phyloP scores from a whole-genome alignment of 2,113 vertebrate species.

The Cyphomyrus discorhynchus region DNA sequence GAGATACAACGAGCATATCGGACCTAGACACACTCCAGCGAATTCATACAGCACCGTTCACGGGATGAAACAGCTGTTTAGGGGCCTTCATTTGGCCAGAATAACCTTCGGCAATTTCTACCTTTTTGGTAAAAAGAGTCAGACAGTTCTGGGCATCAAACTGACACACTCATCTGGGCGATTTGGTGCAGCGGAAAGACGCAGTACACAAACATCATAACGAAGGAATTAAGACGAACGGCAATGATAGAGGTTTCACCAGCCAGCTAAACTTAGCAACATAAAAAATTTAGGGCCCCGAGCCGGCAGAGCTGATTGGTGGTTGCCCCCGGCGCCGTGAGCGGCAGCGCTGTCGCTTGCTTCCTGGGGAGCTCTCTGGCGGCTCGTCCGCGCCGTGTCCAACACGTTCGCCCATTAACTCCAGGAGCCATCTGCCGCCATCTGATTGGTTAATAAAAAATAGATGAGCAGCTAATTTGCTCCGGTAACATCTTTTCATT shows the following conservation, averaged over 20 bases:
- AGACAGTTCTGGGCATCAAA: neutral
- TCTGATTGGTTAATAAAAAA: slow-evolving; percentile 5
- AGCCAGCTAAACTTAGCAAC: neutral
- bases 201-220: neutral
- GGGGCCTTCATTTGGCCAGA: neutral
- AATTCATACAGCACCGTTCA: neutral
- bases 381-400: neutral
- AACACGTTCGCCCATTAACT: neutral
- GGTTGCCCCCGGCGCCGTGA: neutral
- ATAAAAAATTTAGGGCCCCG: neutral
- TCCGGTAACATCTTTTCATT: neutral
- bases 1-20: neutral
- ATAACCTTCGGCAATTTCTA: neutral
- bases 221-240: neutral
- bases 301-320: neutral
- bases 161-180: neutral
- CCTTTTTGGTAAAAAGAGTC: neutral
- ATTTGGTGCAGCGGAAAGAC: neutral
- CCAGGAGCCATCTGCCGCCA: neutral
- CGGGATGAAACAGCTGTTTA: neutral
- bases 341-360: neutral
- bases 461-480: neutral
- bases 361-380: neutral
- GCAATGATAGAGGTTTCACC: neutral
- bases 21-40: neutral